These are phyloP conservation scores for Triops cancriformis DNA, from an alignment of 1,140 invertebrate genomes.

Conservation along the genomic window DNA sequence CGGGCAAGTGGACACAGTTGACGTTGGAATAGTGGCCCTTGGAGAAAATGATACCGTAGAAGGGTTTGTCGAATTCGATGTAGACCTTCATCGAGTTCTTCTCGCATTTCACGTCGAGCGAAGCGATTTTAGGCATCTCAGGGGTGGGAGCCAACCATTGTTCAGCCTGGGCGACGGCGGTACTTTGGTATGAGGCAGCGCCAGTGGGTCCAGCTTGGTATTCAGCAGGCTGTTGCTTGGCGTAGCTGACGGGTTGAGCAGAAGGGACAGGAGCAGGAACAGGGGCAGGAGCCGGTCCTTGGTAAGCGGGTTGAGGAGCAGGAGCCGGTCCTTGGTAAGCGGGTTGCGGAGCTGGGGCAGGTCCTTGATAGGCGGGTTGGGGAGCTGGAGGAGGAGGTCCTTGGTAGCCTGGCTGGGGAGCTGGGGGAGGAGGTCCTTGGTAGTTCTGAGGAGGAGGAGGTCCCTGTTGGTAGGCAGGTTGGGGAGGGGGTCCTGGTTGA, in stretches of 20 bases:
- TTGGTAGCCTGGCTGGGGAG: slow-evolving; percentile 27
- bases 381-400: slow-evolving; percentile 21
- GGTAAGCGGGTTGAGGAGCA: slow-evolving; percentile 22
- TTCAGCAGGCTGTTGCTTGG: background rate
- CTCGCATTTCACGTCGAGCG: slow-evolving; percentile 86
- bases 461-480: slow-evolving; percentile 26
- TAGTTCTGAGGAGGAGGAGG: slow-evolving; percentile 18
- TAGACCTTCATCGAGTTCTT: slow-evolving; percentile 89
- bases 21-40: slow-evolving; percentile 86
- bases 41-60: slow-evolving; percentile 88
- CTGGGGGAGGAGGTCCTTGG: slow-evolving; percentile 23
- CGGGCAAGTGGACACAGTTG: slow-evolving; percentile 82
- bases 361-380: slow-evolving; percentile 24
- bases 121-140: slow-evolving; percentile 85
- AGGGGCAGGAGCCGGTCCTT: slow-evolving; percentile 4
- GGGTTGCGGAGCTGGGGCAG: slow-evolving; percentile 17
- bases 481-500: slow-evolving; percentile 29
- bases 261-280: background rate
- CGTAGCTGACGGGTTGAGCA: slow-evolving; percentile 5
- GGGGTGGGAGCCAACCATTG: slow-evolving; percentile 52
- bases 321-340: slow-evolving; percentile 27
- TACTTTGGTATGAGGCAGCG: slow-evolving; percentile 25
- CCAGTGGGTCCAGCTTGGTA: slow-evolving; percentile 19
- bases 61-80: slow-evolving; percentile 85
- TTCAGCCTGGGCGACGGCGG: slow-evolving; percentile 45